Conservation (phyloP, 2,888 invertebrate species). For the Conops quadrifasciatus region DNA sequence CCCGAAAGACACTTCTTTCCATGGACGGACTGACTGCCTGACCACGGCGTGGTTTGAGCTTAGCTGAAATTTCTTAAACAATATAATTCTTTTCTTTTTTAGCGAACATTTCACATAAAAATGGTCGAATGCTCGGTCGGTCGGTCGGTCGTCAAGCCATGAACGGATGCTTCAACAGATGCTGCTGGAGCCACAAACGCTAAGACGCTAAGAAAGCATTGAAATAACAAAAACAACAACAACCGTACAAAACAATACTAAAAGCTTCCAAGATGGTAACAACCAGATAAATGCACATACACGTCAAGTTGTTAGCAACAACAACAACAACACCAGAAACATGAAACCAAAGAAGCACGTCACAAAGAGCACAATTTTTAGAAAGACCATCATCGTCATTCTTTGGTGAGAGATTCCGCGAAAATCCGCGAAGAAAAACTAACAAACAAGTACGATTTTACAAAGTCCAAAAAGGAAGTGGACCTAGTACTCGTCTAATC, state of each 20-base stretch:
- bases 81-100: conserved; percentile 15
- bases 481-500: too few species aligned
- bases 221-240: background rate
- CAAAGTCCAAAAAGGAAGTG: too few species aligned
- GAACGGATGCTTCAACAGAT: background rate
- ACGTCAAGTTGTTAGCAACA: conserved; percentile 24
- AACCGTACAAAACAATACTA: background rate
- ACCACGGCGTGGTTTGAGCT: conserved; percentile 10
- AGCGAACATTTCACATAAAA: conserved; percentile 1
- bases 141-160: too few species aligned
- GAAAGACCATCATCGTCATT: too few species aligned
- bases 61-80: background rate
- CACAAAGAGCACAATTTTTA: too few species aligned
- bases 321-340: conserved; percentile 24
- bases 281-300: conserved; percentile 34
- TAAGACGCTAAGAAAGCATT: background rate
- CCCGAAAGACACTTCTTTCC: conserved; percentile 9
- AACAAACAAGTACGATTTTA: too few species aligned
- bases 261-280: conserved; percentile 33
- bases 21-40: background rate
- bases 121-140: background rate
- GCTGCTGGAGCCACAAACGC: conserved; percentile 14
- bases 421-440: too few species aligned
- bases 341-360: conserved; percentile 12
- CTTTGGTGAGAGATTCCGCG: too few species aligned